Evolutionary conservation across 2,888 invertebrate genomes (phyloP), one percentile per base, ranked within the genome.

Genomic region (Pimpla rufipes): DNA sequence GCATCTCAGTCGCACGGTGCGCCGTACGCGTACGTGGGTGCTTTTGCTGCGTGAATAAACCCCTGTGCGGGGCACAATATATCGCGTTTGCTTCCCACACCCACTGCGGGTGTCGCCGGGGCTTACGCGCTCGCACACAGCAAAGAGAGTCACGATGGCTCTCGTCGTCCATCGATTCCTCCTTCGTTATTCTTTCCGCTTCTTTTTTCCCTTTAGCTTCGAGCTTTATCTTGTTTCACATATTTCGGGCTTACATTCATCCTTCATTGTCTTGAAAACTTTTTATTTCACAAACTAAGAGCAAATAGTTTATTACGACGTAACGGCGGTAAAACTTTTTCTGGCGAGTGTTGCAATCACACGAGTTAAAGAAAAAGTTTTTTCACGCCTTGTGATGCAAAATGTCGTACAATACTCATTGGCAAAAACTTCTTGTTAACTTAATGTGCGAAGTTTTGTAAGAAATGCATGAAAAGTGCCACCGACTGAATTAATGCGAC

Each of bases 11-110:
- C 13, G 40, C 13, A 21, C 52, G 29, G 40, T 52, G 52, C 40
- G 64, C 21, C 45, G n/a, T 42, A 66, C 13, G 50, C 74, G 45
- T 50, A 67, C 68, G 68, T 75, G 68, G 74, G 68, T 50, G 68
- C 62, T 21, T 21, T 50, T 37, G 62, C 59, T 21, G 66, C 29
- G 37, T 11, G 57, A 67, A 67, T 57, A 45, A 76, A 67, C 37
- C 67, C 29, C 47, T 16, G n/a, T 47, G 29, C 11, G 47, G 42
- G 8, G 29, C 37, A 37, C 68, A 68, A 50, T 21, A 80, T 74
- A 73, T 74, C 74, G 68, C 74, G 37, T 68, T 80, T 57, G 71
- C 68, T 74, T 67, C 80, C 57, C 57, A 80, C 80, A 75, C 68
- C 67, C 80, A 75, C 57, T 42, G 57, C 50, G n/a, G 37, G 11